Conservation (phyloP, 2,888 invertebrate genomes). For the Imbricaverruca yamaguchii region DNA sequence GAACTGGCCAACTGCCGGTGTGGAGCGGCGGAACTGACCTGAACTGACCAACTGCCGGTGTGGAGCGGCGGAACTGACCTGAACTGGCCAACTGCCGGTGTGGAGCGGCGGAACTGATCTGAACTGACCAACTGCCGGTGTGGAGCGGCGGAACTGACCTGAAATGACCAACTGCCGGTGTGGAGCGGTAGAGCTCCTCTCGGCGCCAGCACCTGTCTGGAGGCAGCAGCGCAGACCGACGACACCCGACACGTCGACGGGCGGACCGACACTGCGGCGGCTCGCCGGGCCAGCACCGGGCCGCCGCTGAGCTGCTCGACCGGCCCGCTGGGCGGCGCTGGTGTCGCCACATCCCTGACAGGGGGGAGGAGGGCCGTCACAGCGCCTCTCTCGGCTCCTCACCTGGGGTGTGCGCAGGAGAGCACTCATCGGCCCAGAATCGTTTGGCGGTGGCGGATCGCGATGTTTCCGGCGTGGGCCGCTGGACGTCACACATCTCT, state of each 20-base stretch:
- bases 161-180: neutral
- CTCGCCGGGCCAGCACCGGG: neutral
- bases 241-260: neutral
- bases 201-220: neutral
- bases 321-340: constrained; percentile 3
- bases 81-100: too few relatives aligned
- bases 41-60: too few relatives aligned
- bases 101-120: too few relatives aligned
- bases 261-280: neutral
- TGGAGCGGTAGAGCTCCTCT: neutral
- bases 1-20: neutral
- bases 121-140: too few relatives aligned
- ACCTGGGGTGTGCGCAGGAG: neutral
- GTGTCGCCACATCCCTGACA: neutral
- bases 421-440: too few relatives aligned
- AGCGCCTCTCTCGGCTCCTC: neutral
- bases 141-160: neutral
- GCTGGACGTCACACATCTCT: neutral
- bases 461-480: neutral
- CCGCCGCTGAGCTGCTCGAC: neutral
- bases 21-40: neutral
- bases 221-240: neutral
- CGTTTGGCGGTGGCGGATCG: neutral
- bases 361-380: neutral
- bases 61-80: too few relatives aligned